Conservation (phyloP, 2,888 invertebrate genomes). For the Ypsolopha sequella region DNA sequence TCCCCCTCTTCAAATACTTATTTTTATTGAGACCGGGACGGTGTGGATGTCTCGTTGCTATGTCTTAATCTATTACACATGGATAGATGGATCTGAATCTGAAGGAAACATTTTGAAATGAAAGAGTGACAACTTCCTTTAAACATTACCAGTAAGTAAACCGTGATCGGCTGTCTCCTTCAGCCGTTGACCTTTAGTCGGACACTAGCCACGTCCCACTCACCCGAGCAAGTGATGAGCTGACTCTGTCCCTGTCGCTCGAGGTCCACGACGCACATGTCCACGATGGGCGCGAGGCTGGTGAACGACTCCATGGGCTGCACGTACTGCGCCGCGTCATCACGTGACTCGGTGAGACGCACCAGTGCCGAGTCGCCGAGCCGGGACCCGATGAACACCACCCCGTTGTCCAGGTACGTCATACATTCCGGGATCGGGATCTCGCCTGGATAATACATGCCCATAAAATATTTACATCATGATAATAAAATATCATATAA, state of each 20-base stretch:
- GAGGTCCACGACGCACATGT: conserved; percentile 97
- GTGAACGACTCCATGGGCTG: conserved; percentile 96
- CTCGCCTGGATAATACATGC: conserved; percentile 81
- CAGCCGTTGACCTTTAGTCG: no score
- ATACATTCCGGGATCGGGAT: conserved; percentile 97
- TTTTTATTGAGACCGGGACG: no score
- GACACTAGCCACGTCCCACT: conserved; percentile 5
- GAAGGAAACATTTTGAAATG: no score
- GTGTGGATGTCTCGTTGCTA: no score
- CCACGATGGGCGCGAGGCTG: conserved; percentile 96
- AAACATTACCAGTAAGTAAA: no score
- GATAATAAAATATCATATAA: no score
- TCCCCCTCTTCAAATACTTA: no score
- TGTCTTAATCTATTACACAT: no score
- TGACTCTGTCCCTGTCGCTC: conserved; percentile 98
- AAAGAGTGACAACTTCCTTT: no score
- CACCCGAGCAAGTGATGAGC: conserved; percentile 96
- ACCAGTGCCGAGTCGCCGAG: conserved; percentile 97
- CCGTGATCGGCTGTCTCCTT: no score
- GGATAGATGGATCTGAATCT: no score
- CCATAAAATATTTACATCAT: no score
- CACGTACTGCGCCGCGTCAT: conserved; percentile 91
- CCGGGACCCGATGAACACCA: conserved; percentile 95
- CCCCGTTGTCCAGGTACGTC: conserved; percentile 98
- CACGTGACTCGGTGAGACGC: conserved; percentile 85